These are phyloP conservation scores for Smittia sp. DNA, from an alignment of 2,888 invertebrate species.

Conservation along the genomic window DNA sequence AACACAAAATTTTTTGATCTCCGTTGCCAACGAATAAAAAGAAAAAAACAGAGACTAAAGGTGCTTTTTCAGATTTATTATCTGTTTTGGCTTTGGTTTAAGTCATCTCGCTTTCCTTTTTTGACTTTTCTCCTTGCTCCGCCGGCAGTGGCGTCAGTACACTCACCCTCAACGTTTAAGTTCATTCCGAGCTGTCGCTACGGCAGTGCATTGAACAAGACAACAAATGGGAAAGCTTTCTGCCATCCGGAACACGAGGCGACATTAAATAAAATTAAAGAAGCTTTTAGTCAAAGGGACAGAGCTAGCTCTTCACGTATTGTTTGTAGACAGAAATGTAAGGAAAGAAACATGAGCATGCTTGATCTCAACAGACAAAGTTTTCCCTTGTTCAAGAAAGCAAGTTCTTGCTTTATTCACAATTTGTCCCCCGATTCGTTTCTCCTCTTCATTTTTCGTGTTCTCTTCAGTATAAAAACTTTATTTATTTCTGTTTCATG, in stretches of 20 bases:
- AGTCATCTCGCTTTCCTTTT: no score
- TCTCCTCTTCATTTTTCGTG: slow-evolving; percentile 2
- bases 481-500: neutral
- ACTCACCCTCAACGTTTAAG: no score
- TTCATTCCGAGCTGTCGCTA: no score
- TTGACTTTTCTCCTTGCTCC: no score
- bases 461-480: neutral
- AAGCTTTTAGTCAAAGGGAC: slow-evolving; percentile 1
- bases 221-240: neutral
- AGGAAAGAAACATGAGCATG: neutral
- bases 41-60: neutral
- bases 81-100: slow-evolving; percentile 30
- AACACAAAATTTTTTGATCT: no score
- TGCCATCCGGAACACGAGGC: neutral
- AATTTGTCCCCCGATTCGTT: slow-evolving; percentile 34
- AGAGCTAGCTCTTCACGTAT: neutral
- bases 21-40: no score
- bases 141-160: no score
- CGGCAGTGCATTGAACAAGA: no score
- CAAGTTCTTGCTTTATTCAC: slow-evolving; percentile 25
- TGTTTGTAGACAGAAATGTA: neutral
- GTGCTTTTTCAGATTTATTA: slow-evolving; percentile 31
- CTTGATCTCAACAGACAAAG: no score
- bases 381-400: neutral
- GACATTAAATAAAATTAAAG: slow-evolving; percentile 5